Percentiles rank a stretch among this genome's conserved stretches.
These are phyloP conservation scores for Apamea monoglypha DNA, from an alignment of 2,888 invertebrate genomes.

Conservation along the genomic window DNA sequence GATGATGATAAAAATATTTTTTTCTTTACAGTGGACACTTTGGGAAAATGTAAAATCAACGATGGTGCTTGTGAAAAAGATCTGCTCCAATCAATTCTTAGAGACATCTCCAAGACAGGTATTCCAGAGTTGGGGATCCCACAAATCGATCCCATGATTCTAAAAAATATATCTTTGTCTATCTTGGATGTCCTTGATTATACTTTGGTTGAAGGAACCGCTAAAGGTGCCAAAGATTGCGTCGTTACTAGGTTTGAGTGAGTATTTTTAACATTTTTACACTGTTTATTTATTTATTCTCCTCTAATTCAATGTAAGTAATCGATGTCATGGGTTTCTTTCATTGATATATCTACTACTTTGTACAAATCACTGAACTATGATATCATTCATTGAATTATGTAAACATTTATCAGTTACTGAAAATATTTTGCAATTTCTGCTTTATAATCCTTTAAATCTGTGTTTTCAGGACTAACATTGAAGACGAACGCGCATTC, in stretches of 20 bases:
- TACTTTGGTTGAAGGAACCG: constrained; percentile 71
- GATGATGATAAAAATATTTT: background rate
- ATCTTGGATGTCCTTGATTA: constrained; percentile 67
- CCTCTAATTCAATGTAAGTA: background rate
- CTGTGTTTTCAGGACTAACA: constrained; percentile 65
- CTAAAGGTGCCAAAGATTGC: constrained; percentile 73
- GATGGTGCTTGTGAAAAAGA: constrained; percentile 70
- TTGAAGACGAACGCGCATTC: constrained; percentile 63
- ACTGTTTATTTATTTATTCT: background rate
- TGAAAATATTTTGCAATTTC: background rate
- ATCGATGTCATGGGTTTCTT: background rate
- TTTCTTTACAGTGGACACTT: constrained; percentile 55
- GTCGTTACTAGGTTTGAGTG: constrained; percentile 55
- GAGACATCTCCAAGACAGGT: constrained; percentile 67
- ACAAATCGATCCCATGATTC: constrained; percentile 71
- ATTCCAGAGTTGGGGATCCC: constrained; percentile 71
- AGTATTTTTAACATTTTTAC: constrained; percentile 38
- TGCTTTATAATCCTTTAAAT: too few relatives aligned
- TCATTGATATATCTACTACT: background rate
- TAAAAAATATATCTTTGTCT: constrained; percentile 65
- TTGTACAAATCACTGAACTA: background rate
- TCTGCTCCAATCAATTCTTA: constrained; percentile 62
- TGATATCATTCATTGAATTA: background rate
- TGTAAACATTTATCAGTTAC: too few relatives aligned
- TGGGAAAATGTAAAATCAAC: constrained; percentile 70